These are phyloP conservation scores for Campylorhamphus procurvoides DNA, from an alignment of 2,113 vertebrate species.

Conservation along the genomic window DNA sequence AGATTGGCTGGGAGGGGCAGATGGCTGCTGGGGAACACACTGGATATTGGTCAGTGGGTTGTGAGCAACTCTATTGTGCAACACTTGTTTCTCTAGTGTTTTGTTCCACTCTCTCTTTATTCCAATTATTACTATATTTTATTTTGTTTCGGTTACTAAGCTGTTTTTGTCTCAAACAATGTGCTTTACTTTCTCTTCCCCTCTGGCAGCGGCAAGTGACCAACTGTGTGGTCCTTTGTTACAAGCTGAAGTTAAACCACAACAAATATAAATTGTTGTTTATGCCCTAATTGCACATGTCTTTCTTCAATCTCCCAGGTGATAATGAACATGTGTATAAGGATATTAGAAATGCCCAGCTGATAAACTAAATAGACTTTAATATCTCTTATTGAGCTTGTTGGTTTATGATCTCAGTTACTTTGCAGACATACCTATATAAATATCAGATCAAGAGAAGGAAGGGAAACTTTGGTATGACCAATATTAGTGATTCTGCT, in stretches of 20 bases:
- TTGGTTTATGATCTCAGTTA: neutral
- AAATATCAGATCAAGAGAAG: neutral
- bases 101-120: neutral
- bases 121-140: neutral
- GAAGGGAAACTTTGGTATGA: neutral
- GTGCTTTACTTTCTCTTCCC: neutral
- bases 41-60: neutral
- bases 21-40: neutral
- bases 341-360: neutral
- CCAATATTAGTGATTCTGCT: neutral
- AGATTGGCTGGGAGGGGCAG: neutral
- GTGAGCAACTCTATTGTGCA: no score
- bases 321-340: neutral
- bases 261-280: neutral
- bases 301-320: neutral
- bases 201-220: neutral
- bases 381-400: neutral
- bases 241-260: neutral
- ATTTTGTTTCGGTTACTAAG: neutral
- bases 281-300: neutral
- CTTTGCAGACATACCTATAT: neutral
- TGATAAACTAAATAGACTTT: neutral
- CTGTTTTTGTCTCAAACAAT: neutral
- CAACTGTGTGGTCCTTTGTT: neutral
- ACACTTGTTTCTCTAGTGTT: neutral